A percentile compares a stretch with the other conserved stretches of the same genome.
These are phyloP conservation scores for Limosa lapponica DNA, from an alignment of 2,797 vertebrate genomes.

Conservation along the genomic window DNA sequence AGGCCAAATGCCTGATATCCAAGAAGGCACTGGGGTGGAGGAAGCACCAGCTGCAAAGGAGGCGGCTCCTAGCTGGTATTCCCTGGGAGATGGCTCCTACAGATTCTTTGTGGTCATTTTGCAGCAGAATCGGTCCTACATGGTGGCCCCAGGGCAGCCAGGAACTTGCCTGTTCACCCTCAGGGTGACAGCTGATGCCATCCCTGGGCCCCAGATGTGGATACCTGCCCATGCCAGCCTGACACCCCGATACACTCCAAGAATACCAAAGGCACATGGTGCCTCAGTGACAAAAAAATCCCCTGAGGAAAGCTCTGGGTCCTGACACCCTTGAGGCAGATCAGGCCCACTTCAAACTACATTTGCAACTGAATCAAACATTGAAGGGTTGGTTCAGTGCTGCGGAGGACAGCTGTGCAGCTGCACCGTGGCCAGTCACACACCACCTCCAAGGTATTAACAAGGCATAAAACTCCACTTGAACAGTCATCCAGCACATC, in stretches of 20 bases:
- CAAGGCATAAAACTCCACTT: background rate
- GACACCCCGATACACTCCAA: background rate
- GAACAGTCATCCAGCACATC: background rate
- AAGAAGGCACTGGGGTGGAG: background rate
- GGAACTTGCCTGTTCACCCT: background rate
- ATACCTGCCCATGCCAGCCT: background rate
- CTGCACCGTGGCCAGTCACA: accelerated
- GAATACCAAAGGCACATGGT: background rate
- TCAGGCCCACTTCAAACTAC: background rate
- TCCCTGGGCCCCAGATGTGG: background rate
- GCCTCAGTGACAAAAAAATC: background rate
- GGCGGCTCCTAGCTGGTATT: background rate
- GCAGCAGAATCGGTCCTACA: background rate
- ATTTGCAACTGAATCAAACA: background rate
- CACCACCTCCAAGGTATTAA: background rate
- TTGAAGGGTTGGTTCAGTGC: background rate
- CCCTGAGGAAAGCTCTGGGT: accelerated
- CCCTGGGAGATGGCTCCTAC: background rate
- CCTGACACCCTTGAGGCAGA: background rate
- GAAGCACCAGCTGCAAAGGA: background rate
- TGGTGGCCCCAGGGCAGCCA: accelerated
- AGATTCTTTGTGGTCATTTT: background rate
- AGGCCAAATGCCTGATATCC: background rate
- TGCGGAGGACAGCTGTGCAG: accelerated
- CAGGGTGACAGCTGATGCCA: background rate